Evolutionary conservation across 2,888 invertebrate species (phyloP).

Genomic region (Teleiodes luculella): DNA sequence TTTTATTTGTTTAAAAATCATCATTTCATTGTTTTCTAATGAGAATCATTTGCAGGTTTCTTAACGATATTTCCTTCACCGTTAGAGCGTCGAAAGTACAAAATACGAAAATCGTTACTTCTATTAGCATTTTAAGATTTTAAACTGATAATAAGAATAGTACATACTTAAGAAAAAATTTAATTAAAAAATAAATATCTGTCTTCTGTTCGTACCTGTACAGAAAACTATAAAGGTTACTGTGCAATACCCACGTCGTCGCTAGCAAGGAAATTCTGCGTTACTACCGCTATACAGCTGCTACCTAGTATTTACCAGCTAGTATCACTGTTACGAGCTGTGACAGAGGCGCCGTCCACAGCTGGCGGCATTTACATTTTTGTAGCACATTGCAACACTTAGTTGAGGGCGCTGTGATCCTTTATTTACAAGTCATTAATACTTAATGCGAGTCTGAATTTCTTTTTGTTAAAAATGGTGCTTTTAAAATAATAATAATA

Average conservation of each 20-base stretch:
- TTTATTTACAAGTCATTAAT: neutral
- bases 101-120: too few relatives aligned
- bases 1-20: too few relatives aligned
- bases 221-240: conserved; percentile 9
- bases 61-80: too few relatives aligned
- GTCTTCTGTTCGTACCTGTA: neutral
- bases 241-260: conserved; percentile 13
- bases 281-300: neutral
- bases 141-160: too few relatives aligned
- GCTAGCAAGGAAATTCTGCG: conserved; percentile 14
- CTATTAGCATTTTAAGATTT: too few relatives aligned
- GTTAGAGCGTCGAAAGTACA: too few relatives aligned
- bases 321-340: neutral
- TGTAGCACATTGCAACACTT: neutral
- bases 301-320: neutral
- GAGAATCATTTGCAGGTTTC: too few relatives aligned
- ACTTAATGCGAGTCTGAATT: neutral
- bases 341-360: neutral
- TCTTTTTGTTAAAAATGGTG: too few relatives aligned
- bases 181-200: too few relatives aligned
- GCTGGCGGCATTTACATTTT: conserved; percentile 1
- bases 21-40: too few relatives aligned
- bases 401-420: neutral
- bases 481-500: too few relatives aligned
- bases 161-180: too few relatives aligned